A percentile compares a stretch with the other conserved stretches of the same genome.
Conservation (phyloP, 2,797 vertebrate species). For the Pagetopsis macropterus region DNA sequence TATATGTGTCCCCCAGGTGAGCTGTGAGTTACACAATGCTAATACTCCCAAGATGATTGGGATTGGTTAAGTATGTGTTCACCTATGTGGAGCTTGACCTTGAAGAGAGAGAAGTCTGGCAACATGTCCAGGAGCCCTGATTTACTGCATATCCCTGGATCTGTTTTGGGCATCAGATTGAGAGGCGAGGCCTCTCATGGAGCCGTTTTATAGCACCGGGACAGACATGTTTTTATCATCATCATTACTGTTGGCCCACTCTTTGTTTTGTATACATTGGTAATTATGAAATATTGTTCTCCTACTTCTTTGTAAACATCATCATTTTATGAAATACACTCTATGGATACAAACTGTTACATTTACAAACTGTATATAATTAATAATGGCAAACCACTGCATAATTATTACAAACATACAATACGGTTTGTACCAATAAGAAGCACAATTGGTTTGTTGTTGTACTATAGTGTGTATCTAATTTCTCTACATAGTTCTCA, state of each 20-base stretch:
- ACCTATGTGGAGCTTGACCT: too few species aligned
- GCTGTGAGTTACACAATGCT: too few species aligned
- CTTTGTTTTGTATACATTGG: not conserved
- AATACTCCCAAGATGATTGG: too few species aligned
- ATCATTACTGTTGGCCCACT: constrained; percentile 1
- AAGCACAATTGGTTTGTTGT: too few species aligned
- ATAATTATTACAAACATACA: too few species aligned
- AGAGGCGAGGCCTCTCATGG: constrained; percentile 20
- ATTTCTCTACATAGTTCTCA: too few species aligned
- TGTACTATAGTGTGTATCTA: too few species aligned
- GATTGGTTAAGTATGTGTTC: too few species aligned
- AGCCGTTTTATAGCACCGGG: constrained; percentile 26
- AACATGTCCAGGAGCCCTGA: constrained; percentile 33
- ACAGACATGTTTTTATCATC: constrained; percentile 27
- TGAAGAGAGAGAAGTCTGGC: not conserved
- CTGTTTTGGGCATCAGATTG: constrained; percentile 63
- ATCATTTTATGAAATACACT: not conserved
- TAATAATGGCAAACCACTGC: not conserved
- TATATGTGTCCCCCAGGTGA: too few species aligned
- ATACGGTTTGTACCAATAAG: too few species aligned
- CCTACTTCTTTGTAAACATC: not conserved
- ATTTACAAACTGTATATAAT: not conserved
- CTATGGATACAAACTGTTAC: not conserved
- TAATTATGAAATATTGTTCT: not conserved
- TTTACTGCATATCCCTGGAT: constrained; percentile 33